A percentile compares a stretch with the other conserved stretches of the same genome.
Evolutionary conservation across 2,888 invertebrate species (phyloP).

Genomic region (Stenolophus ochropezus): DNA sequence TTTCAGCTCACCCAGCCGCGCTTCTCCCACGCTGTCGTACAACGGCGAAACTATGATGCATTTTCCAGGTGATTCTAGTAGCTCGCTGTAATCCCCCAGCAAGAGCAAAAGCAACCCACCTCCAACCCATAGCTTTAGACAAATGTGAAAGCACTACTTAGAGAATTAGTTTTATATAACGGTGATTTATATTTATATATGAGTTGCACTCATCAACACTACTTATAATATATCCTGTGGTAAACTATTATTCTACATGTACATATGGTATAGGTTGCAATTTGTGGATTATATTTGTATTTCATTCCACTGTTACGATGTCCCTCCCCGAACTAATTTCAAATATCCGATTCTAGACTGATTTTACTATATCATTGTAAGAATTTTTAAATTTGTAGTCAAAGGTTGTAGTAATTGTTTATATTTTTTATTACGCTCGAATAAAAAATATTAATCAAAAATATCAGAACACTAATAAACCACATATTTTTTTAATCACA

Average conservation of each 20-base stretch:
- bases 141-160: slow-evolving; percentile 53
- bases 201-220: slow-evolving; percentile 41
- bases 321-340: slow-evolving; percentile 39
- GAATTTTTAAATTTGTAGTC: slow-evolving; percentile 58
- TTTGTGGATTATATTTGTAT: slow-evolving; percentile 42
- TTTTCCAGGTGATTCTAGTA: slow-evolving; percentile 86
- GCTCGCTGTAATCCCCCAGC: slow-evolving; percentile 74
- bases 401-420: slow-evolving; percentile 57
- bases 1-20: slow-evolving; percentile 87
- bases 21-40: slow-evolving; percentile 86
- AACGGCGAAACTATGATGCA: slow-evolving; percentile 85
- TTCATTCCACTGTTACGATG: slow-evolving; percentile 51
- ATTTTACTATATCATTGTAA: slow-evolving; percentile 56
- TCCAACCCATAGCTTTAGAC: slow-evolving; percentile 43
- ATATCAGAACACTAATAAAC: slow-evolving; percentile 38
- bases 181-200: slow-evolving; percentile 50
- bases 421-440: slow-evolving; percentile 60
- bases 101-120: too few relatives aligned
- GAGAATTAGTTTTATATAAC: slow-evolving; percentile 54
- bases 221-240: slow-evolving; percentile 37
- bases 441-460: slow-evolving; percentile 54
- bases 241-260: slow-evolving; percentile 21
- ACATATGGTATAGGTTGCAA: slow-evolving; percentile 53
- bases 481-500: slow-evolving; percentile 12
- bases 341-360: slow-evolving; percentile 58